Evolutionary conservation across 2,797 vertebrate genomes (phyloP).

Genomic region (Echiichthys vipera): DNA sequence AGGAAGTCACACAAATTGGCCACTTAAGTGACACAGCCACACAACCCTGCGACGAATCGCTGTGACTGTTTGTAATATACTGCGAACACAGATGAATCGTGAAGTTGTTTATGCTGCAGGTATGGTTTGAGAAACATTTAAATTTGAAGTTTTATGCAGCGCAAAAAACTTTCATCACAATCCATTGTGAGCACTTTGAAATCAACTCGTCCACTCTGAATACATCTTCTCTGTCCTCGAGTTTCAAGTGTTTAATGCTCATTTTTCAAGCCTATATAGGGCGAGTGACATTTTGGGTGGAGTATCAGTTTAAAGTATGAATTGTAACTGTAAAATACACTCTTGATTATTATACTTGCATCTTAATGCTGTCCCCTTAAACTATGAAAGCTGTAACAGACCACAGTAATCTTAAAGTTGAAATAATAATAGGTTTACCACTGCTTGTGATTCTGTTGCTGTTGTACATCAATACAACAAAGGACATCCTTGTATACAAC

Average conservation of each 20-base stretch:
- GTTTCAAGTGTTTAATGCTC: background rate
- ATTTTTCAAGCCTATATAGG: background rate
- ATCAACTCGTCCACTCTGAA: background rate
- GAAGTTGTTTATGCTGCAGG: background rate
- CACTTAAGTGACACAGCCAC: no score
- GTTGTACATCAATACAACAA: conserved; percentile 39
- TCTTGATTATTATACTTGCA: background rate
- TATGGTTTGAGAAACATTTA: background rate
- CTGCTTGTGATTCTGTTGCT: conserved; percentile 40
- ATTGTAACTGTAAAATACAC: conserved; percentile 28
- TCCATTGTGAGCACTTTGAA: background rate
- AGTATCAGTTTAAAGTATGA: background rate
- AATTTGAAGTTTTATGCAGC: background rate
- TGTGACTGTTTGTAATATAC: background rate
- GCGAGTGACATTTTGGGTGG: background rate
- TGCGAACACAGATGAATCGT: background rate
- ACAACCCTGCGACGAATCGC: no score
- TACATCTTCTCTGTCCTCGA: background rate
- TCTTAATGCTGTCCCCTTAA: conserved; percentile 34
- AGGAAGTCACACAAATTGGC: no score
- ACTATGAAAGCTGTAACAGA: conserved; percentile 42
- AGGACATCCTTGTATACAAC: conserved; percentile 31
- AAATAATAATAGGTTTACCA: conserved; percentile 60
- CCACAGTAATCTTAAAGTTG: conserved; percentile 35
- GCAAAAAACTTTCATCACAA: background rate